These are phyloP conservation scores for Arnoldichthys spilopterus DNA, from an alignment of 2,797 vertebrate species.

Conservation along the genomic window DNA sequence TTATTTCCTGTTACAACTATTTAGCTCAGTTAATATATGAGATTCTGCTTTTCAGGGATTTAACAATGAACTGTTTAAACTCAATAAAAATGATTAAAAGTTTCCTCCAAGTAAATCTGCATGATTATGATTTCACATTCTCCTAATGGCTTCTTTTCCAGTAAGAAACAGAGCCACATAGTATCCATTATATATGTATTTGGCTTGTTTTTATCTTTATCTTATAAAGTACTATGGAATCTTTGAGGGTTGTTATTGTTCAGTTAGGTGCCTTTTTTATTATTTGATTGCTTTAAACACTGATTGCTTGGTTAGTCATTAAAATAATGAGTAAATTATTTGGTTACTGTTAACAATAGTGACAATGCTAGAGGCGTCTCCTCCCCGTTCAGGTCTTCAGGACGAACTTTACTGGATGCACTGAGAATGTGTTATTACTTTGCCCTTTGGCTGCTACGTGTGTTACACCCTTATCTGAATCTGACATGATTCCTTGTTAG, in stretches of 20 bases:
- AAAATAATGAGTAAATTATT: neutral
- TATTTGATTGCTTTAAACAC: neutral
- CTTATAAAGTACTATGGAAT: neutral
- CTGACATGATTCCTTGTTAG: slow-evolving; percentile 5
- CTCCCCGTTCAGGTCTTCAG: neutral
- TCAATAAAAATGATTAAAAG: too few relatives aligned
- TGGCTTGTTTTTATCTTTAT: neutral
- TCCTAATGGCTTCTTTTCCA: too few relatives aligned
- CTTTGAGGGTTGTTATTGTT: neutral
- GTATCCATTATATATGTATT: neutral
- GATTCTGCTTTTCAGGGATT: neutral
- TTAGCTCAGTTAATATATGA: neutral
- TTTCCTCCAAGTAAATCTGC: too few relatives aligned
- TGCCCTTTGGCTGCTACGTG: slow-evolving; percentile 37
- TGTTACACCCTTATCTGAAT: slow-evolving; percentile 27
- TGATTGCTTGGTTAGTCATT: too few relatives aligned
- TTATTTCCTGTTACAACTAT: slow-evolving; percentile 5
- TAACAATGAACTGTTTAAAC: neutral
- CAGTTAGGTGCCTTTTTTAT: neutral
- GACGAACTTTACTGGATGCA: neutral
- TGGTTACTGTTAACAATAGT: neutral
- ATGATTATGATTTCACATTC: too few relatives aligned
- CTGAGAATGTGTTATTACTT: slow-evolving; percentile 24
- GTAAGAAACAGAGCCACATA: too few relatives aligned
- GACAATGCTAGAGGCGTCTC: neutral